Conservation (phyloP, 2,113 vertebrate species). For the Crotophaga sulcirostris region DNA sequence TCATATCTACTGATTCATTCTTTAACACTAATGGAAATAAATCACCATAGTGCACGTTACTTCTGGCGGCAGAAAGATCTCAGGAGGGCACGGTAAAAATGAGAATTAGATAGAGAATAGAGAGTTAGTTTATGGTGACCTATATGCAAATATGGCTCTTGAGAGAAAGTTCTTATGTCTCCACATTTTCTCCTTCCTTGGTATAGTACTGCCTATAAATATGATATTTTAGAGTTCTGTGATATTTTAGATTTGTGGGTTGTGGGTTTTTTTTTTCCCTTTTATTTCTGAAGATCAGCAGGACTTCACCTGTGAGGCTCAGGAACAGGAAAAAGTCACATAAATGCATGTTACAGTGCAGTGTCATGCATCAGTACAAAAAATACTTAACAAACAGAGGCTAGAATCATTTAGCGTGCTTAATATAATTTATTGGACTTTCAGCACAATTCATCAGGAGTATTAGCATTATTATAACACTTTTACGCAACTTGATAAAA, state of each 20-base stretch:
- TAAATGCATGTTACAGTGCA: background rate
- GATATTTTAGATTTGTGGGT: background rate
- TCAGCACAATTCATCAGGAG: background rate
- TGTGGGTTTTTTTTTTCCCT: too few species aligned
- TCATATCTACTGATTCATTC: background rate
- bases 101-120: background rate
- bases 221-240: background rate
- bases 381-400: background rate
- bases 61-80: background rate
- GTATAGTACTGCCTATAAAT: background rate
- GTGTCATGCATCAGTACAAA: background rate
- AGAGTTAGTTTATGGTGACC: background rate
- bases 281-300: accelerated
- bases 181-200: background rate
- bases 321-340: background rate
- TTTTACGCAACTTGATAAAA: background rate
- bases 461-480: background rate
- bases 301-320: background rate
- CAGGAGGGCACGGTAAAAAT: background rate
- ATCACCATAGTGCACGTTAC: background rate
- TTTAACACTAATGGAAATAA: background rate
- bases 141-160: background rate
- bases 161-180: background rate
- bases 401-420: background rate
- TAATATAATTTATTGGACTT: background rate